Conservation (phyloP, 2,113 vertebrate genomes). For the Salvelinus sp. region DNA sequence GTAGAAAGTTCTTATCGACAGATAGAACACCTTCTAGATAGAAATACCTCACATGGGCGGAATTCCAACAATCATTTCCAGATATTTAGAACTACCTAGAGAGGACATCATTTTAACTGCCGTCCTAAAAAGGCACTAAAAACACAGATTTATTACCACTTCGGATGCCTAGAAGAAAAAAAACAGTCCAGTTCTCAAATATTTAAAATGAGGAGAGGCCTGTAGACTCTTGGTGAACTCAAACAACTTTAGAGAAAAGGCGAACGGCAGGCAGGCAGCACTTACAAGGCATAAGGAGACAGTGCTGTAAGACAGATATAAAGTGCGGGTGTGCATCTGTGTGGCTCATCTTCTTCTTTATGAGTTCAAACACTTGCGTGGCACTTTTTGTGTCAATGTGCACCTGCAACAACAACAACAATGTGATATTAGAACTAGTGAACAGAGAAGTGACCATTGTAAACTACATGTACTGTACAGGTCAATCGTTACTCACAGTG, state of each 20-base stretch:
- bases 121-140: neutral
- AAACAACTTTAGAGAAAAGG: no score
- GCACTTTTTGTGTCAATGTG: slow-evolving; percentile 98
- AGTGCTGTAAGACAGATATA: slow-evolving; percentile 98
- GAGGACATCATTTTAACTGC: neutral
- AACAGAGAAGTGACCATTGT: neutral
- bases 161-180: neutral
- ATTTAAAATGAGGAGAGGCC: neutral
- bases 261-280: slow-evolving; percentile 23
- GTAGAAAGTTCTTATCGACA: neutral
- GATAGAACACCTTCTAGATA: neutral
- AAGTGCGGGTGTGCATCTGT: slow-evolving; percentile 97
- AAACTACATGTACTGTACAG: neutral
- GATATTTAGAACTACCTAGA: neutral
- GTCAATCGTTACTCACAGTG: slow-evolving; percentile 69
- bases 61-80: neutral
- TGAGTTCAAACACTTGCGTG: slow-evolving; percentile 95
- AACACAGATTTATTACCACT: neutral
- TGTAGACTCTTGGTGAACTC: neutral
- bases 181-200: neutral
- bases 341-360: slow-evolving; percentile 94
- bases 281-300: slow-evolving; percentile 99
- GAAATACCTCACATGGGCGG: neutral
- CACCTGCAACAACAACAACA: slow-evolving; percentile 70
- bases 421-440: neutral